Conservation (phyloP, 2,888 invertebrate species). For the Meganola albula region DNA sequence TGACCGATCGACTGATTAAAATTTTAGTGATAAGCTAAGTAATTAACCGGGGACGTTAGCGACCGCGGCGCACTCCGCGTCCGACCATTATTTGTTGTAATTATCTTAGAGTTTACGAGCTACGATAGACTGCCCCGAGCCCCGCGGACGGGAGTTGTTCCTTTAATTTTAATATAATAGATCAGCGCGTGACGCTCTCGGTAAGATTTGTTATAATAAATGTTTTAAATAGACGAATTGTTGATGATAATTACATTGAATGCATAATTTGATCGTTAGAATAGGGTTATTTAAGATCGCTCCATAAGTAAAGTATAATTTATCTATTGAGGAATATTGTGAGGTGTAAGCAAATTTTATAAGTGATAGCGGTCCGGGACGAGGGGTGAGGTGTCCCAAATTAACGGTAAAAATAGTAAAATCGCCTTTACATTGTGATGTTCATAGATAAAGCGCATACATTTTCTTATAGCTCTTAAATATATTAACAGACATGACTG, state of each 20-base stretch:
- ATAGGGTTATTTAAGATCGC: constrained; percentile 77
- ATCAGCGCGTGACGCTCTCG: constrained; percentile 38
- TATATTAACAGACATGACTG: constrained; percentile 60
- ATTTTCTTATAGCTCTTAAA: constrained; percentile 62
- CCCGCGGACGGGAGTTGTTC: constrained; percentile 38
- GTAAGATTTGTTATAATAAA: constrained; percentile 64
- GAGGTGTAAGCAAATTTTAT: constrained; percentile 65
- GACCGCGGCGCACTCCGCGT: constrained; percentile 26
- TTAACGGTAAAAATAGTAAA: constrained; percentile 61
- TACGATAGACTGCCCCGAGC: constrained; percentile 48
- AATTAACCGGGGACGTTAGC: constrained; percentile 41
- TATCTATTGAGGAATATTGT: constrained; percentile 68
- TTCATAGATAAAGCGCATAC: constrained; percentile 69
- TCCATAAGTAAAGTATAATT: constrained; percentile 76
- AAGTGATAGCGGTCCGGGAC: constrained; percentile 61
- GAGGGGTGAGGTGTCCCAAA: constrained; percentile 67
- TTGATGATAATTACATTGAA: constrained; percentile 65
- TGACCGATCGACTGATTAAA: constrained; percentile 79
- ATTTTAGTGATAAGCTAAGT: constrained; percentile 78
- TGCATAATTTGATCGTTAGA: constrained; percentile 75
- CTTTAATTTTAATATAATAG: constrained; percentile 55
- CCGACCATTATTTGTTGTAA: constrained; percentile 48
- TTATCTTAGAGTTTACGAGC: constrained; percentile 59
- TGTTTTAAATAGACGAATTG: constrained; percentile 70
- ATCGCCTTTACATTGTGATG: constrained; percentile 69